Percentiles rank a stretch among this genome's conserved stretches.
Evolutionary conservation across 2,113 vertebrate species (phyloP).

Genomic region (Himantopus leucocephalus): DNA sequence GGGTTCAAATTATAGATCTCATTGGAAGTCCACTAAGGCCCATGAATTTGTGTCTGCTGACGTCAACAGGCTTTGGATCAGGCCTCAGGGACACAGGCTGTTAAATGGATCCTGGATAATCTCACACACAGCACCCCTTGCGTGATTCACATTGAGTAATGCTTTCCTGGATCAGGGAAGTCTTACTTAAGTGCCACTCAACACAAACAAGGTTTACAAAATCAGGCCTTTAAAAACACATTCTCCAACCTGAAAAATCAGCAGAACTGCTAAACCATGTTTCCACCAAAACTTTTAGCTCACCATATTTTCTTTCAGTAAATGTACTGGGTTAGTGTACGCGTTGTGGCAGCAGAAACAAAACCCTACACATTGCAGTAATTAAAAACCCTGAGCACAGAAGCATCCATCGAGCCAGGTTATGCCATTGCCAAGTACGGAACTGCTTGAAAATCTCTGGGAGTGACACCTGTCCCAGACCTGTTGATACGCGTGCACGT

Average conservation of each 20-base stretch:
- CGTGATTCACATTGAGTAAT: neutral
- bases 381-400: neutral
- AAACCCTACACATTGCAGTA: neutral
- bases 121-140: neutral
- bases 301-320: neutral
- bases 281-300: neutral
- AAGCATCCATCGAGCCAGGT: neutral
- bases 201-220: neutral
- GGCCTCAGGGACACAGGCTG: neutral
- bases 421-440: neutral
- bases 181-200: neutral
- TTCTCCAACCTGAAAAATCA: neutral
- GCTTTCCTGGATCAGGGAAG: neutral
- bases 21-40: neutral
- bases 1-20: neutral
- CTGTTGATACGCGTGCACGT: fast-evolving
- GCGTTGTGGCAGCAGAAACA: fast-evolving
- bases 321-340: neutral
- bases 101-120: neutral
- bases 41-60: neutral
- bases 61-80: neutral
- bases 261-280: neutral
- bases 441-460: neutral
- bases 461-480: neutral
- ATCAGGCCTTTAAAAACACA: neutral